phyloP scores from a whole-genome alignment of 1,140 invertebrate species.

The Pachypeltis micranthus region DNA sequence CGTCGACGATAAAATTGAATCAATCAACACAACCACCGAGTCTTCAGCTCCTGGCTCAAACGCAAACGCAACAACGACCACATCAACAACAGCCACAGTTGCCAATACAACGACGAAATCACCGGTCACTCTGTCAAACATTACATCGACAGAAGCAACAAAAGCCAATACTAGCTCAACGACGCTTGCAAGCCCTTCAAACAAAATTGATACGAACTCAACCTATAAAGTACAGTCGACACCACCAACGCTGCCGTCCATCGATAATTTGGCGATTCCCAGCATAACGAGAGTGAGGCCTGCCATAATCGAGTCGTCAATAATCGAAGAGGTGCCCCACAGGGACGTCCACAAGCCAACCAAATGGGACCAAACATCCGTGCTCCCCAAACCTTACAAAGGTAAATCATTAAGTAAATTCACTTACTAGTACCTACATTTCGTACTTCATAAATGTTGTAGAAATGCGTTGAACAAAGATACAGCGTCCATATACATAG shows the following conservation, averaged over 20 bases:
- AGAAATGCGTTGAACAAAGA: no score
- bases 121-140: slow-evolving; percentile 27
- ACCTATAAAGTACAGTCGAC: slow-evolving; percentile 26
- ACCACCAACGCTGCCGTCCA: slow-evolving; percentile 25
- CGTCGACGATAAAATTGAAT: background rate
- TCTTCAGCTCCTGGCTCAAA: background rate
- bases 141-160: slow-evolving; percentile 20
- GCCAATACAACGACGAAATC: background rate
- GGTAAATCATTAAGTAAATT: no score
- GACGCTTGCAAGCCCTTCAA: slow-evolving; percentile 22
- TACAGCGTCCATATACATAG: no score
- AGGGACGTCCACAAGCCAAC: slow-evolving; percentile 26
- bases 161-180: slow-evolving; percentile 26
- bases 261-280: slow-evolving; percentile 9
- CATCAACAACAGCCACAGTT: background rate
- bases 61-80: background rate
- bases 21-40: background rate
- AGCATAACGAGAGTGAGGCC: slow-evolving; percentile 16
- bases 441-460: no score
- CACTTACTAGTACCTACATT: no score
- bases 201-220: slow-evolving; percentile 16
- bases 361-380: slow-evolving; percentile 20
- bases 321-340: slow-evolving; percentile 18
- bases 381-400: slow-evolving; percentile 12
- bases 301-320: slow-evolving; percentile 26